Conservation (phyloP, 2,113 vertebrate genomes). For the Coptodon rendalli region DNA sequence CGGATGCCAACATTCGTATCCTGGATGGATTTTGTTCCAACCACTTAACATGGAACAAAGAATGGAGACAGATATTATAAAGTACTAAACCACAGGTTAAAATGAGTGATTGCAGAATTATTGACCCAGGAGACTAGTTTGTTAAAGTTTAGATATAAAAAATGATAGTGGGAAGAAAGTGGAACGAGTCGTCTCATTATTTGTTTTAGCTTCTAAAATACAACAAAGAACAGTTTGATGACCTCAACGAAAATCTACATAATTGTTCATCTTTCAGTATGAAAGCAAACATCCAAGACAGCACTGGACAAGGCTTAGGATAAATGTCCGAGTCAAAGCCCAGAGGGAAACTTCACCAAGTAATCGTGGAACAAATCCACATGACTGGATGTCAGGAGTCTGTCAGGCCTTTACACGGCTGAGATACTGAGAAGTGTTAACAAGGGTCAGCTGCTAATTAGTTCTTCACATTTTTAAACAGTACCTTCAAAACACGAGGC, state of each 20-base stretch:
- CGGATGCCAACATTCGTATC: not conserved
- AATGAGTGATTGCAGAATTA: not conserved
- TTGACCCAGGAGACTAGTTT: not conserved
- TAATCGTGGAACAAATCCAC: not conserved
- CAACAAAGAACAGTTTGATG: not conserved
- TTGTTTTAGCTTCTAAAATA: not conserved
- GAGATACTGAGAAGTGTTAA: not conserved
- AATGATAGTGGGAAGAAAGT: rapidly evolving
- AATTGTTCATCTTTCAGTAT: not conserved
- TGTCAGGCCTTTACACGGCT: not conserved
- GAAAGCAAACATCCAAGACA: not conserved
- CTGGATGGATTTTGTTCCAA: not conserved
- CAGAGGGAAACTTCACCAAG: not conserved
- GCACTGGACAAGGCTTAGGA: rapidly evolving
- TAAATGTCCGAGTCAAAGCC: not conserved
- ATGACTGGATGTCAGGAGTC: not conserved
- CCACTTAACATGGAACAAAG: not conserved
- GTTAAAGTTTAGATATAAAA: not conserved
- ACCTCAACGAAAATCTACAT: not conserved
- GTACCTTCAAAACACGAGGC: not conserved
- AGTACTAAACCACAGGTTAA: not conserved
- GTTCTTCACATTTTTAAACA: not conserved
- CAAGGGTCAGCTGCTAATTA: not conserved
- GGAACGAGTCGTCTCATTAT: not conserved
- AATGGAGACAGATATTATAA: not conserved